Evolutionary conservation across 2,888 invertebrate genomes (phyloP).

Genomic region (Lumbricus terrestris): DNA sequence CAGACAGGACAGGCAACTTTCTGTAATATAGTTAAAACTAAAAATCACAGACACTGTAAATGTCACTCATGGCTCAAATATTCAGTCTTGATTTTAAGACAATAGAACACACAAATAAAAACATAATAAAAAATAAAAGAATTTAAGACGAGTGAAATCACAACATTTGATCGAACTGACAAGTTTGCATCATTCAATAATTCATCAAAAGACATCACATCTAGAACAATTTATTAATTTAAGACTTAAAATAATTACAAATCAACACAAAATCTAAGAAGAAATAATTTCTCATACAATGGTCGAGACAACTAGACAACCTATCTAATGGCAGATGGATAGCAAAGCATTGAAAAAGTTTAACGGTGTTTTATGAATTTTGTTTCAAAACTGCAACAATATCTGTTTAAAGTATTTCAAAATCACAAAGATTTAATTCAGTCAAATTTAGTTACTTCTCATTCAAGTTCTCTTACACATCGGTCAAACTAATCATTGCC

Average conservation of each 20-base stretch:
- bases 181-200: neutral
- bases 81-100: neutral
- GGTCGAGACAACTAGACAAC: no score
- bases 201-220: neutral
- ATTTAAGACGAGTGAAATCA: neutral
- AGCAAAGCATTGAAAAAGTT: neutral
- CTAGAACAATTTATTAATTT: neutral
- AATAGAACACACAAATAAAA: neutral
- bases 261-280: neutral
- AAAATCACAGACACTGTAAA: neutral
- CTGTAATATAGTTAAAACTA: neutral
- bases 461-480: no score
- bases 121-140: neutral
- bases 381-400: neutral
- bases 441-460: no score
- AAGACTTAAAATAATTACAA: neutral
- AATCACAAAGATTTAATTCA: neutral
- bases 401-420: neutral
- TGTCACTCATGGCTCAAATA: neutral
- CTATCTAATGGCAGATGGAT: neutral
- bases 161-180: neutral
- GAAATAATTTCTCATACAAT: neutral
- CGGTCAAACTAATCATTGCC: no score
- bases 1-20: neutral
- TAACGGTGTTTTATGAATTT: neutral